These are phyloP conservation scores for Euglossa dilemma DNA, from an alignment of 1,140 invertebrate species.

Conservation along the genomic window DNA sequence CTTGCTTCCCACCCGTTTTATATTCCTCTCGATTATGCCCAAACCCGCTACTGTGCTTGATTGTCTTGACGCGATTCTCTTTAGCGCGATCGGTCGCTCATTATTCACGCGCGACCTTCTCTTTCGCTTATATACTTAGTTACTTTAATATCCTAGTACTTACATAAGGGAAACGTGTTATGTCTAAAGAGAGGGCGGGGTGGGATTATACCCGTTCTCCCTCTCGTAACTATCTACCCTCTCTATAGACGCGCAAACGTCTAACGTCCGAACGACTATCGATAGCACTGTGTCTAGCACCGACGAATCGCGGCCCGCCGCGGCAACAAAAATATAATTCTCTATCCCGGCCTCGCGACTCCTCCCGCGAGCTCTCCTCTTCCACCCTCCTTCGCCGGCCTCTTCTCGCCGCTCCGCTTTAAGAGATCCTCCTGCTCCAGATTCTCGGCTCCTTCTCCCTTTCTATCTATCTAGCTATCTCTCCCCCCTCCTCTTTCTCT, in stretches of 20 bases:
- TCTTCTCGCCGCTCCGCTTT: slow-evolving; percentile 24
- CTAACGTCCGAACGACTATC: slow-evolving; percentile 55
- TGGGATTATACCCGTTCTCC: background rate
- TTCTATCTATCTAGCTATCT: background rate
- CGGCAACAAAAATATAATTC: slow-evolving; percentile 14
- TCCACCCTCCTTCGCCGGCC: background rate
- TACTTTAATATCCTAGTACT: slow-evolving; percentile 25
- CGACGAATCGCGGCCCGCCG: slow-evolving; percentile 29
- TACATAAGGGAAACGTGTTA: background rate
- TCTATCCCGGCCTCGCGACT: slow-evolving; percentile 25
- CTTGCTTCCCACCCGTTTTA: background rate
- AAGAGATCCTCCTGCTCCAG: slow-evolving; percentile 32
- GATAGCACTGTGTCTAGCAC: background rate
- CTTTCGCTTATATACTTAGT: slow-evolving; percentile 35
- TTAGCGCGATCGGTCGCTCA: slow-evolving; percentile 59
- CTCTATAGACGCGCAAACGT: background rate
- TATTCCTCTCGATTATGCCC: slow-evolving; percentile 33
- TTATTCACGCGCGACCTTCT: slow-evolving; percentile 39
- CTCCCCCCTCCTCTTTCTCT: background rate
- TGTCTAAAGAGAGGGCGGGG: background rate
- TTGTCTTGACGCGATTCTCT: slow-evolving; percentile 80
- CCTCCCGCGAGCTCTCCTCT: background rate
- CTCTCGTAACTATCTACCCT: background rate
- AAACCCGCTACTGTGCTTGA: slow-evolving; percentile 74
- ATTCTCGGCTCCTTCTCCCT: background rate